Base-by-base conservation (phyloP, 64 coral and sea anemone genomes). In the Actinia equina region DNA sequence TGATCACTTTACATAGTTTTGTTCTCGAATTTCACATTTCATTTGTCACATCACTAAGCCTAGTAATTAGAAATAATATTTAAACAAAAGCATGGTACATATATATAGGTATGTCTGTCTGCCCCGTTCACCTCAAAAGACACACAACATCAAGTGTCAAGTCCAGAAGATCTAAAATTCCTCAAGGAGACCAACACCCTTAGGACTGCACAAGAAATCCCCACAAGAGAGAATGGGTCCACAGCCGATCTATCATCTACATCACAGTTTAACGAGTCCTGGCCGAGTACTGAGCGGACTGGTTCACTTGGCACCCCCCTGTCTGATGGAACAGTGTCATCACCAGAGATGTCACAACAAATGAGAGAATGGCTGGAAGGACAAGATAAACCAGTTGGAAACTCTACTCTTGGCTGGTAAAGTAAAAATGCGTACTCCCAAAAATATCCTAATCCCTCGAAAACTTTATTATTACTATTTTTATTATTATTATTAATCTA, bases 211-310 rank as follows among this genome's bases (percentile, higher is more conserved):
- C 88, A 93, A 65, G 94, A 96, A 71, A 70, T 93, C 77, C 94
- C 94, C 16, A 96, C 94, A 90, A 96, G 91, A 89, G 94, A 96
- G 59, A 93, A 96, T 93, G 94, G 94, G 37, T 83, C 82, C 15
- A 64, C 58, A 81, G 80, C 71, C 17, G 88, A 96, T 42, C 82
- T 89, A 19, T 96, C 94, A 74, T 90, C 94, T 6, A 93, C 91
- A 79, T 93, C 91, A 22, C 88, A 88, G 49, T 96, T 96, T 77
- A 93, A 96, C 46, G 94, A 96, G 82, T 96, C 94, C 30, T 96
- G 94, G 94, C 94, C 91, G 4, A 96, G 94, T 26, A 93, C 94
- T 57, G 94, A 93, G 59, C 44, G 81, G 7, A 86, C 85, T 62
- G 18, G 69, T 7, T 88, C 80, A 63, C 25, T 58, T 43, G 55